Evolutionary conservation across 2,888 invertebrate genomes (phyloP).

Genomic region (Leucozona laternaria): DNA sequence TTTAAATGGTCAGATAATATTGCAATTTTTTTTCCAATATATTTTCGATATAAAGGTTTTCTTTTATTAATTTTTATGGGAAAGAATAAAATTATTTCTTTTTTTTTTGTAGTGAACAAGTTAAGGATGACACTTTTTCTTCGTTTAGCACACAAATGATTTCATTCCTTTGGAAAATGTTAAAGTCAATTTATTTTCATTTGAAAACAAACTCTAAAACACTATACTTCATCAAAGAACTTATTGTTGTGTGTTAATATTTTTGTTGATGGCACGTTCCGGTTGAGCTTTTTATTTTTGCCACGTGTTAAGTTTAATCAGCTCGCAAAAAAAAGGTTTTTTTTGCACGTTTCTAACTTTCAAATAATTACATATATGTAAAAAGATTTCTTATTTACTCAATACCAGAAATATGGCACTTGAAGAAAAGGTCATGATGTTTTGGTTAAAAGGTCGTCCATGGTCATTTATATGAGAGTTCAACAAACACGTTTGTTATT

Average conservation of each 20-base stretch:
- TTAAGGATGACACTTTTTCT: not conserved
- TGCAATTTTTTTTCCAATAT: not conserved
- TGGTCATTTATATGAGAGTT: conserved; percentile 4
- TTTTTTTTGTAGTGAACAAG: too few relatives aligned
- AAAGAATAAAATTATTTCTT: too few relatives aligned
- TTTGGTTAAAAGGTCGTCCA: not conserved
- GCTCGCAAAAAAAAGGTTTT: conserved; percentile 1
- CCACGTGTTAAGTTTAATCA: conserved; percentile 50
- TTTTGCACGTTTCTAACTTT: conserved; percentile 16
- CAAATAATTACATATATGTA: too few relatives aligned
- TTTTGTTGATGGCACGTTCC: conserved; percentile 23
- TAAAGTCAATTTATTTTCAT: conserved; percentile 15
- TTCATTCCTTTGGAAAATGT: not conserved
- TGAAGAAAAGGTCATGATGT: not conserved
- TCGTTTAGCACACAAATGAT: conserved; percentile 26
- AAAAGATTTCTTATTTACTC: conserved; percentile 39
- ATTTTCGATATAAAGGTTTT: not conserved
- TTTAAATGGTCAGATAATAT: not conserved
- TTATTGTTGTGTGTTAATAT: conserved; percentile 24
- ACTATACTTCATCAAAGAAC: not conserved
- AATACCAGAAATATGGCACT: not conserved
- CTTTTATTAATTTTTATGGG: not conserved
- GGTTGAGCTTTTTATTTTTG: conserved; percentile 32
- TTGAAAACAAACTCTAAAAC: conserved; percentile 24
- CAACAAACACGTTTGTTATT: too few relatives aligned